Evolutionary conservation across 2,888 invertebrate genomes (phyloP).

Genomic region (Plemyria rubiginata): DNA sequence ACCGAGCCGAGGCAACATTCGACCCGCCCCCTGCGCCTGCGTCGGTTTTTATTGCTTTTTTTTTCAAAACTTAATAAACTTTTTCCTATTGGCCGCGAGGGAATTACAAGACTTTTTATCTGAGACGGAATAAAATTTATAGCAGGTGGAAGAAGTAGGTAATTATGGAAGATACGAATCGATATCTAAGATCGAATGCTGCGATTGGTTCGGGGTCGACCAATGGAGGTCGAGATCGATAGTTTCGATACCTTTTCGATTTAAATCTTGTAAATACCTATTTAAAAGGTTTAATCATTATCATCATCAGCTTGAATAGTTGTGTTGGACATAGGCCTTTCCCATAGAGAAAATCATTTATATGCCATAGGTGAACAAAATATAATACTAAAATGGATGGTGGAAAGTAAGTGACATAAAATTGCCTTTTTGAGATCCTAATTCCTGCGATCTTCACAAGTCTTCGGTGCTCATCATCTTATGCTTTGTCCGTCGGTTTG

Average conservation of each 20-base stretch:
- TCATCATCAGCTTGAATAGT: not conserved
- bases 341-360: too few species aligned
- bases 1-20: slow-evolving; percentile 61
- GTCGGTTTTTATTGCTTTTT: slow-evolving; percentile 66
- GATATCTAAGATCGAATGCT: slow-evolving; percentile 47
- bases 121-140: slow-evolving; percentile 76
- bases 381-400: too few species aligned
- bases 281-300: not conserved
- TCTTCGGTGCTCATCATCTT: too few species aligned
- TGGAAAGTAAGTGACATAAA: too few species aligned
- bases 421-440: too few species aligned
- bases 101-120: slow-evolving; percentile 71
- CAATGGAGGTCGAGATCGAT: slow-evolving; percentile 62
- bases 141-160: slow-evolving; percentile 71
- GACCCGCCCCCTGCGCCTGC: slow-evolving; percentile 75
- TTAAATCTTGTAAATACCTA: not conserved
- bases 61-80: slow-evolving; percentile 70
- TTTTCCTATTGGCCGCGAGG: slow-evolving; percentile 80
- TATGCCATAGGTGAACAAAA: too few species aligned
- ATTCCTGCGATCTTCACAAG: too few species aligned
- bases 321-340: too few species aligned
- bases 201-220: slow-evolving; percentile 51
- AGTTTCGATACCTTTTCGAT: slow-evolving; percentile 25
- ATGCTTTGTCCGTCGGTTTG: too few species aligned
- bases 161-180: slow-evolving; percentile 61